phyloP scores from a whole-genome alignment of 2,113 vertebrate genomes.

The Pantherophis guttatus region DNA sequence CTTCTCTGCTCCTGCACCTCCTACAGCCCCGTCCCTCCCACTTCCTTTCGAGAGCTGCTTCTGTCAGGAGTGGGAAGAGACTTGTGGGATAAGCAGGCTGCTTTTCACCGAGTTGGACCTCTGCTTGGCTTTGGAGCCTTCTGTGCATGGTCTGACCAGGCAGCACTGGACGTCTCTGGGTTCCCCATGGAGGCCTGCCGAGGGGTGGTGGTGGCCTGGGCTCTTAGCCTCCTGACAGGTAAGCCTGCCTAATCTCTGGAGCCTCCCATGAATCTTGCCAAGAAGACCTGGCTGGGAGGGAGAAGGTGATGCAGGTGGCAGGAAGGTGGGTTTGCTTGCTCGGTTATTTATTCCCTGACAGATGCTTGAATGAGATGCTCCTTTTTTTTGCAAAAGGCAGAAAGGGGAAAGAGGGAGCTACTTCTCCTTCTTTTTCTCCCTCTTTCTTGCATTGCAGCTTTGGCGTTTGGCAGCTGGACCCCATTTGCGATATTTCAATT shows the following conservation, averaged over 20 bases:
- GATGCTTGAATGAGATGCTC: background rate
- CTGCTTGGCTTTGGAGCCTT: conserved; percentile 62
- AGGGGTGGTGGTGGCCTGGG: conserved; percentile 81
- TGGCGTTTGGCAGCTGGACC: background rate
- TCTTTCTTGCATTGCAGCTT: rapidly evolving
- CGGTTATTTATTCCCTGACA: too few relatives aligned
- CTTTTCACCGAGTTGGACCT: conserved; percentile 61
- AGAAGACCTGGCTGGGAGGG: too few relatives aligned
- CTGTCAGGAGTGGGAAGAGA: conserved; percentile 74
- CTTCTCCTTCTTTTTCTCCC: background rate
- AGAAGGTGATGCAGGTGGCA: background rate
- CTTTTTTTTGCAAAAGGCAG: background rate
- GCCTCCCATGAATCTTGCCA: too few relatives aligned
- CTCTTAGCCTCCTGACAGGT: conserved; percentile 85
- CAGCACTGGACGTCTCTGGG: conserved; percentile 35
- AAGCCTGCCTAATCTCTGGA: conserved; percentile 47
- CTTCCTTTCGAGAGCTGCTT: conserved; percentile 67
- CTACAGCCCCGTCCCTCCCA: conserved; percentile 82
- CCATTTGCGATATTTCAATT: rapidly evolving
- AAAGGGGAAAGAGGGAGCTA: background rate
- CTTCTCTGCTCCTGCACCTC: conserved; percentile 66
- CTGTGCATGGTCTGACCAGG: conserved; percentile 37
- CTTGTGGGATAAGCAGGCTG: conserved; percentile 71
- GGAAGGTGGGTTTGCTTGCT: background rate
- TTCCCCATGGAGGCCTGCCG: conserved; percentile 83